These are phyloP conservation scores for Adelges cooleyi DNA, from an alignment of 1,140 invertebrate species.

Conservation along the genomic window DNA sequence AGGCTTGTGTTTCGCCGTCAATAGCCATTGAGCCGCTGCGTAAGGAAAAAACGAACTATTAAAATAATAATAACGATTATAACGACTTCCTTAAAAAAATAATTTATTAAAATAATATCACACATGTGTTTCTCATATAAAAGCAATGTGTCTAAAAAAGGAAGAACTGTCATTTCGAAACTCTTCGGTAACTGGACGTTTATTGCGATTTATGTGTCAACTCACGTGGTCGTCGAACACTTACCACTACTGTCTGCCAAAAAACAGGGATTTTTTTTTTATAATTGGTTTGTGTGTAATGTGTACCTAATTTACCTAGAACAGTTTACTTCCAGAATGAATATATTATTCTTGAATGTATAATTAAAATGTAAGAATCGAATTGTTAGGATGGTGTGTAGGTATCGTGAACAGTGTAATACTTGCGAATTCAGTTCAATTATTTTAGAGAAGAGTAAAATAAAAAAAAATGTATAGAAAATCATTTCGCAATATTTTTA, in stretches of 20 bases:
- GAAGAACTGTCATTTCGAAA: not conserved
- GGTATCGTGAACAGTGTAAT: no score
- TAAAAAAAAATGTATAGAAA: no score
- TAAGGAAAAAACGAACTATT: not conserved
- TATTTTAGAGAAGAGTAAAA: no score
- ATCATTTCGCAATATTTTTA: no score
- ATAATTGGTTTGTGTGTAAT: not conserved
- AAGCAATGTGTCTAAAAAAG: slow-evolving; percentile 8
- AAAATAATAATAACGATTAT: slow-evolving; percentile 4
- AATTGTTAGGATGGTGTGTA: no score
- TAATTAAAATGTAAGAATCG: no score
- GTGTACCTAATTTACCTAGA: slow-evolving; percentile 4
- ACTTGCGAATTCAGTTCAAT: no score
- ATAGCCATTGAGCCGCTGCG: slow-evolving; percentile 10
- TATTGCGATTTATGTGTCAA: slow-evolving; percentile 26
- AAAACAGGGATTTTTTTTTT: not conserved
- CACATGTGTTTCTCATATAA: slow-evolving; percentile 2
- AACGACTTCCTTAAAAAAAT: not conserved
- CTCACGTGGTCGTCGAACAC: not conserved
- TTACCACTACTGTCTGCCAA: slow-evolving; percentile 1
- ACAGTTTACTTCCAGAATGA: no score
- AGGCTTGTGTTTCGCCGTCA: slow-evolving; percentile 13
- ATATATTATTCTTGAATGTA: no score
- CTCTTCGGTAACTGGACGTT: not conserved
- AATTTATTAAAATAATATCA: not conserved